A percentile compares a stretch with the other conserved stretches of the same genome.
Conservation (phyloP, 2,113 vertebrate species). For the Proterorhinus semilunaris region DNA sequence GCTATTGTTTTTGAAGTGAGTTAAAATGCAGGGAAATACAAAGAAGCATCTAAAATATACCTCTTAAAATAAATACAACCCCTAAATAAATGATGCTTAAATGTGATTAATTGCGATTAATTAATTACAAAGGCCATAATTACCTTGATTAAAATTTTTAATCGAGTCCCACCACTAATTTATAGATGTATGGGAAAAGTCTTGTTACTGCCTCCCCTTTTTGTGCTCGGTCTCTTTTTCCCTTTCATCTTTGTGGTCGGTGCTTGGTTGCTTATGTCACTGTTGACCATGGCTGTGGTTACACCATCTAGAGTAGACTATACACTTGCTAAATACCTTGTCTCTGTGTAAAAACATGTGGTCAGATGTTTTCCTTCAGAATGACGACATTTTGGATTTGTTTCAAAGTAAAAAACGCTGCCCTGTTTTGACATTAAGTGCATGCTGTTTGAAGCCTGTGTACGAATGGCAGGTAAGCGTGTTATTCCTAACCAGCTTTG, state of each 20-base stretch:
- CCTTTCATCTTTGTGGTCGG: not conserved
- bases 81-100: too few relatives aligned
- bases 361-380: not conserved
- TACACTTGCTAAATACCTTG: not conserved
- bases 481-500: slow-evolving; percentile 62
- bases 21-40: too few relatives aligned
- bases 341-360: not conserved
- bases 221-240: not conserved
- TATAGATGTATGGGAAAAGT: too few relatives aligned
- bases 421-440: not conserved
- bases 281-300: not conserved
- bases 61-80: too few relatives aligned
- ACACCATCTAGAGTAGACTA: not conserved
- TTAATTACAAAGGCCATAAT: too few relatives aligned
- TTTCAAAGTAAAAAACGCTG: not conserved
- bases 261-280: not conserved
- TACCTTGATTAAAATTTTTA: too few relatives aligned
- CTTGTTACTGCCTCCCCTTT: not conserved
- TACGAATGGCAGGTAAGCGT: slow-evolving; percentile 48
- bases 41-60: too few relatives aligned
- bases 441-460: slow-evolving; percentile 21
- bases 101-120: too few relatives aligned
- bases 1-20: too few relatives aligned
- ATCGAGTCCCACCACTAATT: too few relatives aligned
- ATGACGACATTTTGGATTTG: not conserved